Evolutionary conservation across 2,888 invertebrate genomes (phyloP).

Genomic region (Tryphoninae sp.): DNA sequence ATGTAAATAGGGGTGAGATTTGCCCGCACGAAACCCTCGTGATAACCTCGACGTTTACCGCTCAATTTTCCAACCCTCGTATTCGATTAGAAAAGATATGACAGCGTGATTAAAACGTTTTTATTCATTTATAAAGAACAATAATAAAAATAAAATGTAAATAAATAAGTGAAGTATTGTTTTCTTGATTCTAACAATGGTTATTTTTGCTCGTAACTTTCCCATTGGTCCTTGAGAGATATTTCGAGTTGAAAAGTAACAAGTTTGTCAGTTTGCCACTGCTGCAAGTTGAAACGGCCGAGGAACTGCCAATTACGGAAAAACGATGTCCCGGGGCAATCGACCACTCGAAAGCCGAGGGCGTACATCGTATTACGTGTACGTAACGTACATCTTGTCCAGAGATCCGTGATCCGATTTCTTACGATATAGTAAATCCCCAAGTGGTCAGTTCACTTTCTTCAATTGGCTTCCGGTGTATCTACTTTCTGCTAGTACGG

Average conservation of each 20-base stretch:
- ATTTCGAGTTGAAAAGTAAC: neutral
- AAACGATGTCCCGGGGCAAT: conserved; percentile 38
- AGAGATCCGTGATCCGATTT: conserved; percentile 49
- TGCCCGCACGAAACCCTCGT: conserved; percentile 17
- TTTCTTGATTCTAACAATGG: neutral
- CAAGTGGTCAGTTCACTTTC: conserved; percentile 46
- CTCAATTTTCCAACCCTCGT: conserved; percentile 34
- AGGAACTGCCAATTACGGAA: conserved; percentile 31
- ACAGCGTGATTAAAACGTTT: too few species aligned
- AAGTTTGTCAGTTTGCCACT: conserved; percentile 2
- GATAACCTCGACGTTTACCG: conserved; percentile 43
- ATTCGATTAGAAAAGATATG: too few species aligned
- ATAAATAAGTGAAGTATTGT: too few species aligned
- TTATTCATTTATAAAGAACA: too few species aligned
- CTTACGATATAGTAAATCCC: conserved; percentile 47
- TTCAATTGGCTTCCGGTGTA: conserved; percentile 44
- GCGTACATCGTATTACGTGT: conserved; percentile 31
- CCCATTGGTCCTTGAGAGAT: neutral
- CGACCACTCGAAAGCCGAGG: conserved; percentile 23
- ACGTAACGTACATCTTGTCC: conserved; percentile 22
- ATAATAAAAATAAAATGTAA: too few species aligned
- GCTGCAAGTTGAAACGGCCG: neutral
- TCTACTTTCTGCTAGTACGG: conserved; percentile 1
- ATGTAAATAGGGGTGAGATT: conserved; percentile 4
- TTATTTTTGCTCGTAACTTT: too few species aligned